Conservation (phyloP, 2,888 invertebrate genomes). For the Malachius bipustulatus region DNA sequence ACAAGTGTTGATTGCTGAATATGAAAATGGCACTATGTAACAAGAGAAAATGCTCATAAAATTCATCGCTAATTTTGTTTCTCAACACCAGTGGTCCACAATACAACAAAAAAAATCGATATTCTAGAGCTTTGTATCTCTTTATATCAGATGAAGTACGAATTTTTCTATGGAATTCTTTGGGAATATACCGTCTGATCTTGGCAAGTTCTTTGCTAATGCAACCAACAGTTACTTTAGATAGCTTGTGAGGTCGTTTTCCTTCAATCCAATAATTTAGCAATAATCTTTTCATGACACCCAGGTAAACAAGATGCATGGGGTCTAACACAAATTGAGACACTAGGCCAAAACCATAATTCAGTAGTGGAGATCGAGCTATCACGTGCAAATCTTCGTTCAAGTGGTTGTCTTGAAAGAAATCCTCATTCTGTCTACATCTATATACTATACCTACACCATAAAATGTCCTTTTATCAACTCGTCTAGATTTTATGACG, state of each 20-base stretch:
- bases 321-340: slow-evolving; percentile 14
- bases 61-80: neutral
- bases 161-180: slow-evolving; percentile 9
- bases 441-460: slow-evolving; percentile 9
- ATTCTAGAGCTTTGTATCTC: slow-evolving; percentile 8
- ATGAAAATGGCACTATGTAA: slow-evolving; percentile 8
- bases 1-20: slow-evolving; percentile 3
- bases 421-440: slow-evolving; percentile 7
- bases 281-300: slow-evolving; percentile 14
- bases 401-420: slow-evolving; percentile 5
- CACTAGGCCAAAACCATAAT: slow-evolving; percentile 11
- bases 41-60: slow-evolving; percentile 8
- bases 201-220: no score
- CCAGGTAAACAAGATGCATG: slow-evolving; percentile 16
- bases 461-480: slow-evolving; percentile 11
- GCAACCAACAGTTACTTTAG: neutral
- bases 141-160: slow-evolving; percentile 5
- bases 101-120: slow-evolving; percentile 6
- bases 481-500: slow-evolving; percentile 5
- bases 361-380: slow-evolving; percentile 12
- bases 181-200: slow-evolving; percentile 9
- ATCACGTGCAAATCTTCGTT: slow-evolving; percentile 11
- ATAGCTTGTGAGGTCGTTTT: slow-evolving; percentile 7
- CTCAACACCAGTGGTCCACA: slow-evolving; percentile 9
- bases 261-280: no score